Conservation (phyloP, 2,888 invertebrate genomes). For the Patella depressa region DNA sequence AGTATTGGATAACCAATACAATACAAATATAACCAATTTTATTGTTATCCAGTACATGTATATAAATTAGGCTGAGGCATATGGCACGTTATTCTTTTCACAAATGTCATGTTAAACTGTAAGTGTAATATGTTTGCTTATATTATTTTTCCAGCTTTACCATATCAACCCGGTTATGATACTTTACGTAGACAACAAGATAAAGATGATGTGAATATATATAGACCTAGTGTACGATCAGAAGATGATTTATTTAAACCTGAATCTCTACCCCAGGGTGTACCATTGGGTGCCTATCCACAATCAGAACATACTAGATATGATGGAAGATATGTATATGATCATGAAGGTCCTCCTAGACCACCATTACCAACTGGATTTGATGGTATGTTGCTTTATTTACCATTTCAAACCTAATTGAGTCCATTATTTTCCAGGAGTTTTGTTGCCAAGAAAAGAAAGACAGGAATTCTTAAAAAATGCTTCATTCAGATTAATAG, state of each 20-base stretch:
- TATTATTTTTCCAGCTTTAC: neutral
- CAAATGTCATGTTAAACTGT: too few species aligned
- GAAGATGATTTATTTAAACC: slow-evolving; percentile 47
- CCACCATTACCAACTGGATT: slow-evolving; percentile 57
- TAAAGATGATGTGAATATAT: slow-evolving; percentile 55
- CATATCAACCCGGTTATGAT: slow-evolving; percentile 43
- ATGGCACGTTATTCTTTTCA: too few species aligned
- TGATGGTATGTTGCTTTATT: slow-evolving; percentile 27
- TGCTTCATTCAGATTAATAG: too few species aligned
- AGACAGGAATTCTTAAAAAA: too few species aligned
- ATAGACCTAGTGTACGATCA: slow-evolving; percentile 45
- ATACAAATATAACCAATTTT: too few species aligned
- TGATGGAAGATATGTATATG: slow-evolving; percentile 58
- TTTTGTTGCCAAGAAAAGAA: too few species aligned
- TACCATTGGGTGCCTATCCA: slow-evolving; percentile 44
- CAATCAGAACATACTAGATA: slow-evolving; percentile 48
- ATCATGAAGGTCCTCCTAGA: slow-evolving; percentile 60
- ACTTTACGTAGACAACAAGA: slow-evolving; percentile 45
- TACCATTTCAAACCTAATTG: neutral
- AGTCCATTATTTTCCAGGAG: too few species aligned
- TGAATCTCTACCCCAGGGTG: slow-evolving; percentile 41
- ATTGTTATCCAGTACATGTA: too few species aligned
- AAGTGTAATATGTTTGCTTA: too few species aligned
- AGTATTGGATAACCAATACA: too few species aligned
- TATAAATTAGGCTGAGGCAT: too few species aligned